These are phyloP conservation scores for Hyaena hyaena DNA, from an alignment of 2,113 vertebrate species.

Conservation along the genomic window DNA sequence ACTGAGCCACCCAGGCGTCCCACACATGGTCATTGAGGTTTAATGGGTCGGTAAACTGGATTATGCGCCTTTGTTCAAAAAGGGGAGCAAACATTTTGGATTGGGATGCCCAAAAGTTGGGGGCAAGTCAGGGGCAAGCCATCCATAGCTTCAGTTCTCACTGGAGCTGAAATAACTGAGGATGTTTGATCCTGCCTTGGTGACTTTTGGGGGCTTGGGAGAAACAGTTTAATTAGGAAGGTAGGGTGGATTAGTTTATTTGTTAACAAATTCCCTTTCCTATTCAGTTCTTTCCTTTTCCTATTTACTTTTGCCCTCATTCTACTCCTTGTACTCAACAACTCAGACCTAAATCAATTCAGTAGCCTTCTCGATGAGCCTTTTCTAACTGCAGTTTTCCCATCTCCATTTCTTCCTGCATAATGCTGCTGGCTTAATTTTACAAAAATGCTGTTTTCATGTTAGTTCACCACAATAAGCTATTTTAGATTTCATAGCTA, in stretches of 20 bases:
- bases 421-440: constrained; percentile 6
- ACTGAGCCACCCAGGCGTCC: too few species aligned
- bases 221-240: background rate
- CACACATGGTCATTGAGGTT: background rate
- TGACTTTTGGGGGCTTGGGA: background rate
- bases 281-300: constrained; percentile 19
- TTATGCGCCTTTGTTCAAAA: background rate
- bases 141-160: background rate
- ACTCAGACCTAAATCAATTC: background rate
- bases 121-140: background rate
- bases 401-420: background rate
- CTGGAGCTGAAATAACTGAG: background rate
- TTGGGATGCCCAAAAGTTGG: background rate
- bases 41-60: background rate
- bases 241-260: background rate
- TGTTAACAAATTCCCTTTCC: background rate
- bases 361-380: background rate
- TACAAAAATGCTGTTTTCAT: background rate
- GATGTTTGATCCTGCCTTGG: background rate
- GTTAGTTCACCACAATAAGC: background rate
- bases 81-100: background rate
- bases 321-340: background rate
- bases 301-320: background rate
- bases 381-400: background rate
- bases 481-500: background rate